These are phyloP conservation scores for Mus pahari DNA, from an alignment of 2,113 vertebrate species.

Conservation along the genomic window DNA sequence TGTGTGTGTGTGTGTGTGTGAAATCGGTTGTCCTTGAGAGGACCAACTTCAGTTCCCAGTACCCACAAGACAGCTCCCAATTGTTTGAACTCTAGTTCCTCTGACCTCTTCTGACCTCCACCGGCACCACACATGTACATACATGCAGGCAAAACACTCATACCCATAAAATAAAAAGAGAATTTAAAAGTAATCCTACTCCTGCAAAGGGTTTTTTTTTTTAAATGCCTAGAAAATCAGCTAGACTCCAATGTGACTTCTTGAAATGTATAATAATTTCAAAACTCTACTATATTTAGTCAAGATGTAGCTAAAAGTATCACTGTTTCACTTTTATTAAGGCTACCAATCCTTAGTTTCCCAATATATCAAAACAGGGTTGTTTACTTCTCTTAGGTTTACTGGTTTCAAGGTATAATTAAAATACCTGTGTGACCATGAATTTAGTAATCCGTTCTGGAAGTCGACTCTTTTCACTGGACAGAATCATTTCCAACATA, in stretches of 20 bases:
- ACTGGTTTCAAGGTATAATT: not conserved
- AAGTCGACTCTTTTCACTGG: constrained; percentile 98
- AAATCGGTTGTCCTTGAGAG: not conserved
- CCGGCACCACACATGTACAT: not conserved
- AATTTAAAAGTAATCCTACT: not conserved
- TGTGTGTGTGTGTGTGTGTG: no score
- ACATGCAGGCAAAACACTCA: not conserved
- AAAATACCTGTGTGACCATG: constrained; percentile 96
- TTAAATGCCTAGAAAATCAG: not conserved
- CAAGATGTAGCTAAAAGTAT: not conserved
- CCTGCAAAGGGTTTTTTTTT: not conserved
- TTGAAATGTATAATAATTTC: constrained; percentile 33
- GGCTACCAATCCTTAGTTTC: not conserved
- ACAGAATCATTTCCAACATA: constrained; percentile 99
- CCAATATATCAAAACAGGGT: not conserved
- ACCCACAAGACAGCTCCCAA: not conserved
- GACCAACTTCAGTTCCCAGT: not conserved
- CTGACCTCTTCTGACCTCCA: not conserved
- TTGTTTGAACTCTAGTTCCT: not conserved
- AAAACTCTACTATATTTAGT: constrained; percentile 16
- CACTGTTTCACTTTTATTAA: not conserved
- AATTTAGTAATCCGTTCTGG: constrained; percentile 99
- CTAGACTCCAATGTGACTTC: not conserved
- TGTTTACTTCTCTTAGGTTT: constrained; percentile 41
- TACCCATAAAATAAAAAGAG: not conserved